phyloP scores from a whole-genome alignment of 35 echinoderm and acorn worm species.

The Amphiura filiformis region DNA sequence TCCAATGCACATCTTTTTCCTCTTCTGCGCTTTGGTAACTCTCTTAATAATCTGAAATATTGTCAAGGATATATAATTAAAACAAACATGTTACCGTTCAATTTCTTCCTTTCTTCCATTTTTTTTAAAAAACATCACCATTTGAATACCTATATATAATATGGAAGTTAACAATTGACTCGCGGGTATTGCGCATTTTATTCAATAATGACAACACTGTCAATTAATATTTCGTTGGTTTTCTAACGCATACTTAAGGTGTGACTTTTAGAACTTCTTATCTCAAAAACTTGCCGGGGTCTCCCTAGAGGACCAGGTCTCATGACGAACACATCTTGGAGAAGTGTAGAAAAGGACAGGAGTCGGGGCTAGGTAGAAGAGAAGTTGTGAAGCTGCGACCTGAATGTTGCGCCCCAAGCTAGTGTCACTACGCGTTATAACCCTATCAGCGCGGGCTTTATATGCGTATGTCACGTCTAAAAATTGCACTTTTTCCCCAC shows the following conservation, averaged over 20 bases:
- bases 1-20: too few relatives aligned
- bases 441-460: too few relatives aligned
- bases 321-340: not conserved
- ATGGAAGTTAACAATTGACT: too few relatives aligned
- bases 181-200: not conserved
- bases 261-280: slow-evolving; percentile 8
- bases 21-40: too few relatives aligned
- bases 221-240: not conserved
- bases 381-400: not conserved
- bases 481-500: too few relatives aligned
- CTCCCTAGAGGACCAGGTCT: not conserved
- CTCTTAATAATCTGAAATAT: too few relatives aligned
- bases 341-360: not conserved
- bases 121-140: too few relatives aligned
- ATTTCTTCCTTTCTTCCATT: too few relatives aligned
- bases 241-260: not conserved
- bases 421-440: not conserved
- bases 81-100: too few relatives aligned
- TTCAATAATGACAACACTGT: not conserved
- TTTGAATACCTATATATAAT: too few relatives aligned
- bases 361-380: not conserved
- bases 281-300: not conserved
- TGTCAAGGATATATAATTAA: too few relatives aligned
- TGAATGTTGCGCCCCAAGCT: not conserved
- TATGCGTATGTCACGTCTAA: too few relatives aligned